Evolutionary conservation across 2,888 invertebrate genomes (phyloP), one percentile per base, ranked within the genome.

Genomic region (Drosophila borealis): DNA sequence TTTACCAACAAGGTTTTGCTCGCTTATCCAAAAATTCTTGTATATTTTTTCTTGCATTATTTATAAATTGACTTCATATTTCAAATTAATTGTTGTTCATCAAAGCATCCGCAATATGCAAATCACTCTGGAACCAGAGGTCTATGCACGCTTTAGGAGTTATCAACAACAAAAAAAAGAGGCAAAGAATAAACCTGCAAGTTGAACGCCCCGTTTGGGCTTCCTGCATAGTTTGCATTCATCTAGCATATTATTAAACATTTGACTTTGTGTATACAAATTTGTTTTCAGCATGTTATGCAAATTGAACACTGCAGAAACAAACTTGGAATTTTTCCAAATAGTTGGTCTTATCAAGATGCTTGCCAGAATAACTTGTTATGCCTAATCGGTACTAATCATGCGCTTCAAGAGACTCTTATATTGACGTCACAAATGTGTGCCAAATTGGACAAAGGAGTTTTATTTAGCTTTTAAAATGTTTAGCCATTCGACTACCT

Each of bases 221-320:
- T 68, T 78, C 62, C 74, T 67, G 74, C 42, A 66, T 54, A 13
- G 36, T 59, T 37, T 61, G 34, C 33, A 64, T 14, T 41, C 34
- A 13, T 11, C n/a, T 42, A 13, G 11, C 21, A 33, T 42, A 19
- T 4, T 36, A 34, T 25, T 44, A 11, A 39, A 13, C 10, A 48
- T n/a, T 33, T 19, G 13, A 13, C 0, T 13, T n/a, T 19, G 14
- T n/a, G 8, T 14, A 25, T 37, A 21, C 14, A 42, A 6, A 11
- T 6, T 45, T 41, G 39, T 54, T 45, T 78, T 34, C 6, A 48
- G 46, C 56, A 48, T 63, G 17, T 60, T 74, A 68, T 61, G 78
- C 68, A 60, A 78, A 75, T 77, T 11, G 1, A n/a, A 2, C 19
- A 53, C 1, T 45, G 25, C 19, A 53, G 33, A 56, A 41, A 34